phyloP scores from a whole-genome alignment of 2,797 vertebrate genomes.

The Bucorvus abyssinicus region DNA sequence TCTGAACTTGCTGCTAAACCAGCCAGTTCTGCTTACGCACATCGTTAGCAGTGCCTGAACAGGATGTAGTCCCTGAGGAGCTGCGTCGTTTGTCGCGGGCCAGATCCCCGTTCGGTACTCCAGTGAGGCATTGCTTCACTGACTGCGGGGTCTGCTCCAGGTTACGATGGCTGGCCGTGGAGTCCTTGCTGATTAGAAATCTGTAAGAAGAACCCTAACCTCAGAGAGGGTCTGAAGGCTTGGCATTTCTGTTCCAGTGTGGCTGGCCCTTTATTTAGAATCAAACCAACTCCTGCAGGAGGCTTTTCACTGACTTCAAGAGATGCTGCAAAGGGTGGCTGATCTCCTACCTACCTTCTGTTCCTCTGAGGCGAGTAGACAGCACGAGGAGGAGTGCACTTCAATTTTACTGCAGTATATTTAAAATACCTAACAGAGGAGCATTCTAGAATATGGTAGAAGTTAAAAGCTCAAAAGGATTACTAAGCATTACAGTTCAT shows the following conservation, averaged over 20 bases:
- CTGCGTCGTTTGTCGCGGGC: background rate
- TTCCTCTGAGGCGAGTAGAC: background rate
- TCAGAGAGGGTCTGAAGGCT: background rate
- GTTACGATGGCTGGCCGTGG: background rate
- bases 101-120: background rate
- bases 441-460: background rate
- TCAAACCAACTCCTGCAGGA: background rate
- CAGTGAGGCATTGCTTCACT: background rate
- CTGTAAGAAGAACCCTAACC: background rate
- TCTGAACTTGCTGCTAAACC: background rate
- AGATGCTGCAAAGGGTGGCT: background rate
- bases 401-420: background rate
- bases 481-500: background rate
- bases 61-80: background rate
- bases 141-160: background rate
- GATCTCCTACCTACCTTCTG: background rate
- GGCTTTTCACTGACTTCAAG: background rate
- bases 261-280: background rate
- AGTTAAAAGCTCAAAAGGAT: background rate
- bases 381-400: background rate
- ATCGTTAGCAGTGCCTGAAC: background rate
- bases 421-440: background rate
- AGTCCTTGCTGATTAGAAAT: background rate
- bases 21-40: background rate
- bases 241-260: background rate